Evolutionary conservation across 2,113 vertebrate species (phyloP).

Genomic region (Aptenodytes forsteri): DNA sequence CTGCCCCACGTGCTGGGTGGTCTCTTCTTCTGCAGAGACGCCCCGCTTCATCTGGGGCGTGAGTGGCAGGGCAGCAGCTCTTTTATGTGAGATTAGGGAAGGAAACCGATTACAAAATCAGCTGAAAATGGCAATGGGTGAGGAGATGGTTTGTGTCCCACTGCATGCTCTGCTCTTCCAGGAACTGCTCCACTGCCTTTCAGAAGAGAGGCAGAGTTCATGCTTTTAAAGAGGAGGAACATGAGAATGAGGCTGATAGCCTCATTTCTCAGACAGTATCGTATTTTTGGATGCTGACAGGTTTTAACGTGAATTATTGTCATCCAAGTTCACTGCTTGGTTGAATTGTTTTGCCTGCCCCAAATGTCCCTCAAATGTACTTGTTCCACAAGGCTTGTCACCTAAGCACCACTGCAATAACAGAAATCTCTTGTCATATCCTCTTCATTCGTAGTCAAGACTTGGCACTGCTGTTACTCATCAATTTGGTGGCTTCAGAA

Average conservation of each 20-base stretch:
- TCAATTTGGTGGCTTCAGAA: conserved; percentile 32
- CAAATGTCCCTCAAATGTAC: conserved; percentile 34
- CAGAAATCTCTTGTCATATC: conserved; percentile 7
- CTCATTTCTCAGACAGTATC: not conserved
- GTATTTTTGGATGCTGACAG: conserved; percentile 18
- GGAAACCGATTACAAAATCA: not conserved
- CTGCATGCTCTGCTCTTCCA: not conserved
- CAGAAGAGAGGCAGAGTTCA: not conserved
- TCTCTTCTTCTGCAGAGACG: not conserved
- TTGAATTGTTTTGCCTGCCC: conserved; percentile 16
- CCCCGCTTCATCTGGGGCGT: accelerated
- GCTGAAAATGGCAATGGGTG: not conserved
- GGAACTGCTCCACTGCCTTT: not conserved
- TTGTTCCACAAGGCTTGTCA: conserved; percentile 49
- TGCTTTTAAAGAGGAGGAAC: not conserved
- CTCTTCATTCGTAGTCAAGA: not conserved
- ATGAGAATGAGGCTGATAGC: not conserved
- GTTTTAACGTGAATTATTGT: conserved; percentile 32
- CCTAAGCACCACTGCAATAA: conserved; percentile 22
- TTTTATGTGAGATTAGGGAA: not conserved
- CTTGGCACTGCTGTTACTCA: conserved; percentile 21
- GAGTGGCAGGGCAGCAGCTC: not conserved
- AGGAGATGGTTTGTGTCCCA: not conserved
- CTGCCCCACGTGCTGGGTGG: not conserved
- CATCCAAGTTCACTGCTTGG: not conserved